phyloP scores from a whole-genome alignment of 2,797 vertebrate species.

The Vespertilio murinus region DNA sequence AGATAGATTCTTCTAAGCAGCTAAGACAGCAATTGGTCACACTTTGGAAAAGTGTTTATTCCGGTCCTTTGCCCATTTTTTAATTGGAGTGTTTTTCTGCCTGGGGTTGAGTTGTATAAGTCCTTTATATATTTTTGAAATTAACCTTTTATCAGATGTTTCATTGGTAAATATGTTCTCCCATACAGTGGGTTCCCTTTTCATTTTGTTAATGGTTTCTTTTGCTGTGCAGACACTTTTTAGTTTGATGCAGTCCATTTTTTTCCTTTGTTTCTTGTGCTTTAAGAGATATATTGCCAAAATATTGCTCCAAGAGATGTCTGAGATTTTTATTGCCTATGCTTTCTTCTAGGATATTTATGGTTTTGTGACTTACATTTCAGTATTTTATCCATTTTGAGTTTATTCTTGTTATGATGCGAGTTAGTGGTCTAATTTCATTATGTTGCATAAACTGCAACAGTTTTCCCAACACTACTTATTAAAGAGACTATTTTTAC shows the following conservation, averaged over 20 bases:
- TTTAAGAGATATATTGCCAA: not conserved
- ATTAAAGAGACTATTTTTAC: not conserved
- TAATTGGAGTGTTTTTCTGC: not conserved
- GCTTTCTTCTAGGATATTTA: not conserved
- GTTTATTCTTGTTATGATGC: not conserved
- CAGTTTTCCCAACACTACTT: not conserved
- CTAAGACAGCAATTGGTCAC: not conserved
- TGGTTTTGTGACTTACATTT: not conserved
- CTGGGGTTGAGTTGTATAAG: not conserved
- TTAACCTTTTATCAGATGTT: not conserved
- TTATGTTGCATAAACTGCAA: not conserved
- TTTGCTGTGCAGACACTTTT: not conserved
- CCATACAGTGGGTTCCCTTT: not conserved
- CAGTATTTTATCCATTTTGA: not conserved
- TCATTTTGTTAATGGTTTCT: not conserved
- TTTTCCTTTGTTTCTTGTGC: not conserved
- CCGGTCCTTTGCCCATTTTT: not conserved
- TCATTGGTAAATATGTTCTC: not conserved
- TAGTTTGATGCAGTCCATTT: not conserved
- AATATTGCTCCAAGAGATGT: not conserved
- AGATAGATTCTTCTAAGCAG: not conserved
- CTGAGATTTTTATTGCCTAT: not conserved
- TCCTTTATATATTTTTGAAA: not conserved
- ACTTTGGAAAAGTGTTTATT: not conserved
- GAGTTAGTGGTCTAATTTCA: not conserved